Evolutionary conservation across 53 echinoderm and acorn worm species (phyloP), one percentile per base, ranked within the genome.

Genomic region (Arbacia lixula): DNA sequence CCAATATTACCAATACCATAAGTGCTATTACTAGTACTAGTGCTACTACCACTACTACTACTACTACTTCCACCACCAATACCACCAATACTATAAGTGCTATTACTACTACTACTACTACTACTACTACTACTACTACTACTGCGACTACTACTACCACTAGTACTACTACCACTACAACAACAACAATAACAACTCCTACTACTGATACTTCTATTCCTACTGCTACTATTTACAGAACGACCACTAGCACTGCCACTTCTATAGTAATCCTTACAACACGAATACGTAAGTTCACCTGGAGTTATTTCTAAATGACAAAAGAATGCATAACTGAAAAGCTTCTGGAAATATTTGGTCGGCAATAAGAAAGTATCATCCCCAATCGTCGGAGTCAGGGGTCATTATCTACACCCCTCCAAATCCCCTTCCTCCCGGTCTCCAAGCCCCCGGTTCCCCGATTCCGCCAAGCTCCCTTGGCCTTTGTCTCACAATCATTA

Each of bases 71-170:
- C 36, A 36, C 66, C 36, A 36, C 66, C 36, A 36, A 34, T 66
- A 36, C 67, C 36, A 66, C 67, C 36, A 37, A 17, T 37, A 66
- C 0, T 66, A 66, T 37, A 36, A 66, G 36, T 37, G 36, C 67
- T 66, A 66, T 37, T 37, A 0, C 67, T 36, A 38, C 38, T 66
- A 38, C 33, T 63, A 32, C 63, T 64, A 64, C 64, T 64, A 64
- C 64, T 64, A 64, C 63, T 32, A 63, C 63, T 24, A 63, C 63
- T 24, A 63, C 63, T 24, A 63, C 63, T 24, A 63, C 32, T 24
- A 29, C 32, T 24, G 30, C 63, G 26, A 63, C 33, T 28, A 32
- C 63, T 28, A 63, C 63, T 28, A 63, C 63, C 30, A 63, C 63
- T 63, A 32, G 29, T 64, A 32, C 64, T 64, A 64, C 64, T 34